Conservation (phyloP, 1,140 invertebrate genomes). For the Myzus persicae region DNA sequence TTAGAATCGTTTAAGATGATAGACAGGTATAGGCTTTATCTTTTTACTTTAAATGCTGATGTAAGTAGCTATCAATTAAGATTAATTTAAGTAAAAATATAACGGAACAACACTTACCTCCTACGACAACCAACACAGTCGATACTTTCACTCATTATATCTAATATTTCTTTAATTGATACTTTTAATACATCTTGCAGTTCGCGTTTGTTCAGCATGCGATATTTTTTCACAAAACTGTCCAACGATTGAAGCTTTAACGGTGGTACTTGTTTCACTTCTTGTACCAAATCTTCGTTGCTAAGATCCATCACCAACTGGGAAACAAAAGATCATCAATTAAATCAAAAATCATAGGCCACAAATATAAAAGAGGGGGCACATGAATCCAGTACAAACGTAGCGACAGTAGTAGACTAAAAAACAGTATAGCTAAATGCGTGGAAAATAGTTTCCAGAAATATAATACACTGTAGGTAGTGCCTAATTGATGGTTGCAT, state of each 20-base stretch:
- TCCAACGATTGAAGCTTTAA: conserved; percentile 43
- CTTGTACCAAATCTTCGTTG: conserved; percentile 75
- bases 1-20: background rate
- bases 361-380: background rate
- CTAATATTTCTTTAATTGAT: conserved; percentile 80
- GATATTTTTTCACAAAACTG: conserved; percentile 78
- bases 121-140: conserved; percentile 91
- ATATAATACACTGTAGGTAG: background rate
- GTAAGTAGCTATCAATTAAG: background rate
- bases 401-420: background rate
- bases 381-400: background rate
- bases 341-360: background rate
- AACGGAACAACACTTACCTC: conserved; percentile 70
- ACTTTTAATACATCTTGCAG: conserved; percentile 82
- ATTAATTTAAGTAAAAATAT: background rate
- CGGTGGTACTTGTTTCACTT: conserved; percentile 48
- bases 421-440: background rate
- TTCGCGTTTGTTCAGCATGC: conserved; percentile 79
- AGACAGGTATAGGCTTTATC: background rate
- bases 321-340: conserved; percentile 61
- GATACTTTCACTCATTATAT: conserved; percentile 84
- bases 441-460: background rate
- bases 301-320: conserved; percentile 93
- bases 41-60: background rate
- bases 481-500: background rate